These are phyloP conservation scores for Festucalex cinctus DNA, from an alignment of 2,113 vertebrate species.

Conservation along the genomic window DNA sequence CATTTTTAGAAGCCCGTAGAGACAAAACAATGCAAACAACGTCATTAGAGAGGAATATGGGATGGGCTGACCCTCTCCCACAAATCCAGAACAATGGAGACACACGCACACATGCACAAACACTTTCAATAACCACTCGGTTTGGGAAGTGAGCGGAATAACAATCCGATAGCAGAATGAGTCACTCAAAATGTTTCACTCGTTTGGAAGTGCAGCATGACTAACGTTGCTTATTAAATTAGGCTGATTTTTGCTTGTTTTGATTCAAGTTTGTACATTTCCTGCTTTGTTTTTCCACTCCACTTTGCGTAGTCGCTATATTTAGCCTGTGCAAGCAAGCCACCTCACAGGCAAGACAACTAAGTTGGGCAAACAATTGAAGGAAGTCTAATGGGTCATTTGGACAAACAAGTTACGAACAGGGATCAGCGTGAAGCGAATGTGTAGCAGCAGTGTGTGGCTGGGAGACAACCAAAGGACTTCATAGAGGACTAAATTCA, in stretches of 20 bases:
- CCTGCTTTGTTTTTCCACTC: constrained; percentile 79
- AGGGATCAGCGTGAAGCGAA: constrained; percentile 57
- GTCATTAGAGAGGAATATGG: constrained; percentile 49
- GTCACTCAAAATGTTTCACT: neutral
- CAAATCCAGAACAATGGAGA: constrained; percentile 26
- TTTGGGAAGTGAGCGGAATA: neutral
- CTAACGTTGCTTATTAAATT: neutral
- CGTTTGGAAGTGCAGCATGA: neutral
- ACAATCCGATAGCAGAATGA: neutral
- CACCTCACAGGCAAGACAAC: constrained; percentile 87
- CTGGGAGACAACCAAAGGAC: constrained; percentile 20
- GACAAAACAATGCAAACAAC: constrained; percentile 67
- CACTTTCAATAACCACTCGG: neutral
- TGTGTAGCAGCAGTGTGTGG: constrained; percentile 19
- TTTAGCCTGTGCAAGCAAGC: constrained; percentile 84
- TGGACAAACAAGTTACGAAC: constrained; percentile 81
- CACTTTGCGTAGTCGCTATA: constrained; percentile 78
- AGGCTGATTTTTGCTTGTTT: constrained; percentile 49
- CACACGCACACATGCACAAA: constrained; percentile 13
- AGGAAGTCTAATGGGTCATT: constrained; percentile 90
- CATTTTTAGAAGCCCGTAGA: constrained; percentile 60
- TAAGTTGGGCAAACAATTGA: constrained; percentile 92
- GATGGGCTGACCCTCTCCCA: constrained; percentile 39
- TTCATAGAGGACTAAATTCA: constrained; percentile 4
- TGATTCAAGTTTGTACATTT: constrained; percentile 71